Percentiles rank a stretch among this genome's conserved stretches.
Conservation (phyloP, 1,140 invertebrate genomes). For the Cydia splendana region DNA sequence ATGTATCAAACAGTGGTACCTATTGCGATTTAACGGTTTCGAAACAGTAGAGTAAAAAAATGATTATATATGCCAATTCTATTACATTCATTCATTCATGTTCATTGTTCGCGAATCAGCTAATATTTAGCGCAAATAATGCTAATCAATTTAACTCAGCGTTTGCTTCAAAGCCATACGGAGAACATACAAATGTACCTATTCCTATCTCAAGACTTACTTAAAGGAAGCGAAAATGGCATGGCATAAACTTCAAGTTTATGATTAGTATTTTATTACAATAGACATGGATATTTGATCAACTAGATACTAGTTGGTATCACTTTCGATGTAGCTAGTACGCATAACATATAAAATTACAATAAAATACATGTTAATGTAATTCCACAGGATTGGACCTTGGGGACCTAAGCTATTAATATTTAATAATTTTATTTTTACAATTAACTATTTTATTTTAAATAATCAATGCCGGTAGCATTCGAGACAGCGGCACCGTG, state of each 20-base stretch:
- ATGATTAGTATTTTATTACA: conserved; percentile 20
- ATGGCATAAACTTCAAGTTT: not conserved
- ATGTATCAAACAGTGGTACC: too few species aligned
- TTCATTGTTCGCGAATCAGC: conserved; percentile 4
- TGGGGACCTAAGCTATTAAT: too few species aligned
- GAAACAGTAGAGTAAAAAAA: too few species aligned
- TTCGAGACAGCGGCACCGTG: too few species aligned
- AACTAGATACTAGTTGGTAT: too few species aligned
- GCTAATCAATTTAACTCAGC: conserved; percentile 2
- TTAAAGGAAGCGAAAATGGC: not conserved
- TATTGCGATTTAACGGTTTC: too few species aligned
- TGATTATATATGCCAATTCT: not conserved
- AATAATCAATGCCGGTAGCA: too few species aligned
- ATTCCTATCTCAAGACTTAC: not conserved
- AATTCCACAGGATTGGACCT: not conserved
- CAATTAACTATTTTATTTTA: too few species aligned
- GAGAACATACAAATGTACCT: not conserved
- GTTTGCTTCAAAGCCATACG: conserved; percentile 11
- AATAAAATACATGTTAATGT: conserved; percentile 28
- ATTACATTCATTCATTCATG: not conserved
- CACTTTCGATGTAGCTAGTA: too few species aligned
- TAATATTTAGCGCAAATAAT: conserved; percentile 13
- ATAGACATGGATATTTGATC: conserved; percentile 36
- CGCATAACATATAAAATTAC: conserved; percentile 23
- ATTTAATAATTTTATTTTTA: too few species aligned